Conservation (phyloP, 2,888 invertebrate species). For the Acleris emargana region DNA sequence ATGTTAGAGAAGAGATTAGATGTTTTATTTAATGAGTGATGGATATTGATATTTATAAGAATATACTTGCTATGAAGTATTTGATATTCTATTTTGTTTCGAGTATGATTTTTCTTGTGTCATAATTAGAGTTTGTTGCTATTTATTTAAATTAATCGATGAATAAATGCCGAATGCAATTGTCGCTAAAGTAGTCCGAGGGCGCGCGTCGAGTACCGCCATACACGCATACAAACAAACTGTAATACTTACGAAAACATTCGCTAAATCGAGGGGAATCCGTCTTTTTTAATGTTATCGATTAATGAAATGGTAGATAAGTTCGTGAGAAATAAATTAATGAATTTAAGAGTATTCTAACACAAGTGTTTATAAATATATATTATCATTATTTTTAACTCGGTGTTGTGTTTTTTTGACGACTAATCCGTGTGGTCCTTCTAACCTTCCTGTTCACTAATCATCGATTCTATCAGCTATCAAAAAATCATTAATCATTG, state of each 20-base stretch:
- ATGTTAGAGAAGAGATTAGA: conserved; percentile 79
- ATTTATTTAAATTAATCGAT: conserved; percentile 77
- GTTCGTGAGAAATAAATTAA: conserved; percentile 82
- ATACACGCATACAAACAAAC: conserved; percentile 35
- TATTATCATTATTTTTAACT: conserved; percentile 82
- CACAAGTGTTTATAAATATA: conserved; percentile 85
- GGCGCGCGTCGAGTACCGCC: conserved; percentile 26
- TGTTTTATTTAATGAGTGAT: conserved; percentile 81
- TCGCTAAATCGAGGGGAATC: conserved; percentile 65
- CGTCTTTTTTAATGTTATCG: conserved; percentile 77
- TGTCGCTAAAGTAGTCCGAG: conserved; percentile 31
- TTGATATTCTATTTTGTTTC: conserved; percentile 77
- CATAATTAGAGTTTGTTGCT: conserved; percentile 79
- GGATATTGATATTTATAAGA: conserved; percentile 79
- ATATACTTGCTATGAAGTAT: conserved; percentile 75
- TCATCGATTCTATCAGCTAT: conserved; percentile 80
- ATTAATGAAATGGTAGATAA: conserved; percentile 80
- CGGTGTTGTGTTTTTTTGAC: conserved; percentile 68
- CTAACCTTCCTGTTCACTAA: conserved; percentile 55
- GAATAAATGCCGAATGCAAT: conserved; percentile 59
- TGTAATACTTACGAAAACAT: conserved; percentile 48
- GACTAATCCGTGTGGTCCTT: conserved; percentile 70
- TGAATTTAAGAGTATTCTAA: conserved; percentile 83
- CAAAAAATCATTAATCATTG: conserved; percentile 46
- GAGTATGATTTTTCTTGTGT: conserved; percentile 75